These are phyloP conservation scores for Saxicola maurus DNA, from an alignment of 2,797 vertebrate genomes.

Conservation along the genomic window DNA sequence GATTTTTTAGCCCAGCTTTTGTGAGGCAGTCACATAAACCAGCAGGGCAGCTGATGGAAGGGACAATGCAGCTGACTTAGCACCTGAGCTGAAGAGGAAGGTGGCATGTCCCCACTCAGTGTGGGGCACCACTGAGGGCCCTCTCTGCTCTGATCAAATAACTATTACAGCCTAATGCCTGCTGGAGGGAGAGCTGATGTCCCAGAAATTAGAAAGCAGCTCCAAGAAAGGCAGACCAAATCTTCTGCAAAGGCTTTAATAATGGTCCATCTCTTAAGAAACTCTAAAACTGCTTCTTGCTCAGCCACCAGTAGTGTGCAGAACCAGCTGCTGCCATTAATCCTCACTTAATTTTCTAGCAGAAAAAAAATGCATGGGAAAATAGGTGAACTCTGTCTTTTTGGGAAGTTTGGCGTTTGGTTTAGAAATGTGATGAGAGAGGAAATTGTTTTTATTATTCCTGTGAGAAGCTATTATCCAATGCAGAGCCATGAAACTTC, in stretches of 20 bases:
- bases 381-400: background rate
- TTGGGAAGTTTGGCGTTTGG: background rate
- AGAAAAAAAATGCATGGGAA: background rate
- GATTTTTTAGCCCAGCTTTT: background rate
- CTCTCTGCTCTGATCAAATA: background rate
- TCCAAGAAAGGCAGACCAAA: background rate
- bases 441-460: constrained; percentile 38
- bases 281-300: background rate
- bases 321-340: background rate
- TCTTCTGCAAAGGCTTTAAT: background rate
- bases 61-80: background rate
- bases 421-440: constrained; percentile 21
- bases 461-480: constrained; percentile 34
- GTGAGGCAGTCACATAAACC: background rate
- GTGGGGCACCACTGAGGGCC: background rate
- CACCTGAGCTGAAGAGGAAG: background rate
- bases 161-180: background rate
- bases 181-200: background rate
- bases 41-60: background rate
- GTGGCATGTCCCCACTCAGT: background rate
- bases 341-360: background rate
- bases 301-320: background rate
- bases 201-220: background rate
- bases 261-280: background rate
- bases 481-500: constrained; percentile 8